Evolutionary conservation across 1,140 invertebrate species (phyloP), one percentile per base, ranked within the genome.

Genomic region (Coptotermes formosanus): DNA sequence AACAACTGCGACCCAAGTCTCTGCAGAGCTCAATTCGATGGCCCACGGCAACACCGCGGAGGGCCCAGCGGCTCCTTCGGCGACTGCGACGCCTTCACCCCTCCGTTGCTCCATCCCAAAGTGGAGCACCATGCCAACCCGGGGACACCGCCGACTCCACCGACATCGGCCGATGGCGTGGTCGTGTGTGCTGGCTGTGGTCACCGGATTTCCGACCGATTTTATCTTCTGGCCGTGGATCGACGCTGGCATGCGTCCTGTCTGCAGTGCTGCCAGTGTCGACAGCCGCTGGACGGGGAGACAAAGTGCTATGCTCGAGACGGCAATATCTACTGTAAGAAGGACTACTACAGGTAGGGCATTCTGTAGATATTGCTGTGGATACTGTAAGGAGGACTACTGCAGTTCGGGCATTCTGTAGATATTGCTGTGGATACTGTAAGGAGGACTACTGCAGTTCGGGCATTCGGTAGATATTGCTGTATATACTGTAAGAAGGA

Each of bases 321-420:
- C 90, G 97, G 97, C 87, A 96, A 96, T 90, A 99, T 99, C 89
- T 99, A 97, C 92, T 99, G 98, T 94, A 98, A 98, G 91, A 97
- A 98, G 90, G 98, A 99, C 91, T 99, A 99, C 92, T 97, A 98
- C 93, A 96, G 97, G 98, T 99, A 91, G 95, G 95, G 85, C 43
- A 48, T n/a, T 8, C 84, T 19, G 30, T 6, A 19, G 21, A n/a
- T n/a, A n/a, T n/a, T n/a, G n/a, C n/a, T n/a, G n/a, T n/a, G n/a
- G n/a, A n/a, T n/a, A n/a, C 55, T 59, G 55, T 19, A 23, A 19
- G 55, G 8, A 14, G 55, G 14, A 2, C 14, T 19, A 59, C 55
- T 19, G 14, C 8, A 14, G 21, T 2, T 59, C 3, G 55, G 55
- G 21, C 55, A 6, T 59, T n/a, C 1, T 19, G 6, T 23, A 59